phyloP scores from a whole-genome alignment of 2,888 invertebrate species.

The Theretra japonica region DNA sequence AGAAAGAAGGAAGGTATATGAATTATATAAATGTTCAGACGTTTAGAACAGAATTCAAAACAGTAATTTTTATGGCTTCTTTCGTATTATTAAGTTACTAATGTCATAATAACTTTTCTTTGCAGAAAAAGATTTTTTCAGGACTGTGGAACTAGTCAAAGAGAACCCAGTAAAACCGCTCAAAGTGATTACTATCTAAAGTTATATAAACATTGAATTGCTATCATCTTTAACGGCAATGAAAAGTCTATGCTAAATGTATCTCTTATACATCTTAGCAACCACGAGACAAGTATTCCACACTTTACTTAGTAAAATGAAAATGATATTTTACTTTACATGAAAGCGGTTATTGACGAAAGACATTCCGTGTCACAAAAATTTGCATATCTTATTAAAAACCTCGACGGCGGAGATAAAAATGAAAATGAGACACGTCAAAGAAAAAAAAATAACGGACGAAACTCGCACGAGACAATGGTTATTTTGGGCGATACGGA shows the following conservation, averaged over 20 bases:
- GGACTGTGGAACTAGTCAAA: background rate
- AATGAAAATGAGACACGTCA: slow-evolving; percentile 77
- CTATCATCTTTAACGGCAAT: background rate
- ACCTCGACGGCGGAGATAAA: slow-evolving; percentile 77
- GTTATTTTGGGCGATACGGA: slow-evolving; percentile 79
- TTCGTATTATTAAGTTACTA: too few relatives aligned
- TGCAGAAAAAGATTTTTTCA: too few relatives aligned
- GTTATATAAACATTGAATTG: background rate
- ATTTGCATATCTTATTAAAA: slow-evolving; percentile 84
- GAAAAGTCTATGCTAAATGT: background rate
- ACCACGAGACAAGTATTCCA: background rate
- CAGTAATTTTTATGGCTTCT: too few relatives aligned
- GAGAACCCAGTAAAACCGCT: background rate
- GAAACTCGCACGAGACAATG: slow-evolving; percentile 78
- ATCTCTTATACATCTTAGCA: background rate
- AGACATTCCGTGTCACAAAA: slow-evolving; percentile 58
- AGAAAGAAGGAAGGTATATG: too few relatives aligned
- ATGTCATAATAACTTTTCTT: too few relatives aligned
- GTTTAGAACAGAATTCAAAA: too few relatives aligned
- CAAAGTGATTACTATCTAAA: background rate
- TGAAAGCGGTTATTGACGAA: slow-evolving; percentile 49
- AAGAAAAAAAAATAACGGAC: slow-evolving; percentile 72
- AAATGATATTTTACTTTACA: background rate
- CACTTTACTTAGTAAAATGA: slow-evolving; percentile 9
- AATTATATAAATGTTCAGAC: too few relatives aligned